Evolutionary conservation across 2,797 vertebrate species (phyloP).

Genomic region (Nothura maculosa): DNA sequence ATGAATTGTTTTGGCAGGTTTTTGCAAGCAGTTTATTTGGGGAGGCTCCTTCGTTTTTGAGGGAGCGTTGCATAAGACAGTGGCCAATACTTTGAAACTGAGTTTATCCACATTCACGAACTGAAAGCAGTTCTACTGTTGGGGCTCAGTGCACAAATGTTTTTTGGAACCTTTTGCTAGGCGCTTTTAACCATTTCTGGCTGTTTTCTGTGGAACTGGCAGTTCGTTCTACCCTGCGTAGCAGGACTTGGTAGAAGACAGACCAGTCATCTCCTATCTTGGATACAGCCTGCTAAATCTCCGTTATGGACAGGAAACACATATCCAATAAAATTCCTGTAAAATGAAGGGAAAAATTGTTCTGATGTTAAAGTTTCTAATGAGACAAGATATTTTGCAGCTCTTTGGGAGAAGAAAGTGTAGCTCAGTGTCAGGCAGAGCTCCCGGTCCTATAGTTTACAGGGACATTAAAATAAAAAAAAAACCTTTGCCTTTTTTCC

Average conservation of each 20-base stretch:
- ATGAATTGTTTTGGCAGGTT: background rate
- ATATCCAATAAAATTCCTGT: background rate
- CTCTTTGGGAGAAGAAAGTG: background rate
- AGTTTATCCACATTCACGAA: background rate
- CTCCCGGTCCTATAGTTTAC: background rate
- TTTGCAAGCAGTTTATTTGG: background rate
- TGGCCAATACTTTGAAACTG: background rate
- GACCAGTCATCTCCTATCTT: background rate
- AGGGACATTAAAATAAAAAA: background rate
- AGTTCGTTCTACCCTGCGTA: background rate
- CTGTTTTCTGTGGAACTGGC: background rate
- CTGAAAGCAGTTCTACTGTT: background rate
- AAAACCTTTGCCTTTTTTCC: background rate
- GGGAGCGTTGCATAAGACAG: background rate
- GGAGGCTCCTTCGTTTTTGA: background rate
- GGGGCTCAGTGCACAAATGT: background rate
- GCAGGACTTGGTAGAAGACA: background rate
- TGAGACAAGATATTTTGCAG: background rate
- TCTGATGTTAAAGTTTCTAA: background rate
- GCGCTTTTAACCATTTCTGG: background rate
- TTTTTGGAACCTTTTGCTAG: background rate
- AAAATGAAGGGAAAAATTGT: background rate
- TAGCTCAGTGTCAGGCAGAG: background rate
- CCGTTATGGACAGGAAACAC: background rate
- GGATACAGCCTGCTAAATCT: background rate